Conservation (phyloP, 1,140 invertebrate genomes). For the Halyomorpha halys region DNA sequence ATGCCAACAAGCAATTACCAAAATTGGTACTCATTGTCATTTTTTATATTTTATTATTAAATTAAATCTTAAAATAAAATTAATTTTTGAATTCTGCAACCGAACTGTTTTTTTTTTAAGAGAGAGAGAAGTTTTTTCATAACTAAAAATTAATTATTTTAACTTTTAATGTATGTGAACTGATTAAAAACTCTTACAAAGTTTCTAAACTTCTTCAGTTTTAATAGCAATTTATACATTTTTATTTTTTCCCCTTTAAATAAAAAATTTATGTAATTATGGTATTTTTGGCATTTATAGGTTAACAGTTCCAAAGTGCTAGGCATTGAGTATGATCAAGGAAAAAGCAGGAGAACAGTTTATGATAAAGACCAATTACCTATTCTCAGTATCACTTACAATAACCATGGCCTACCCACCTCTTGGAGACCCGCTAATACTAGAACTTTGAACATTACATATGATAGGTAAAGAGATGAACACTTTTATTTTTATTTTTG, state of each 20-base stretch:
- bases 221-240: not conserved
- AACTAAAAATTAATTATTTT: no score
- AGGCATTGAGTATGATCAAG: constrained; percentile 83
- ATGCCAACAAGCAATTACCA: no score
- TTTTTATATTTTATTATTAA: no score
- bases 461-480: constrained; percentile 53
- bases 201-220: not conserved
- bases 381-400: constrained; percentile 75
- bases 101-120: no score
- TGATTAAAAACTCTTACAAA: not conserved
- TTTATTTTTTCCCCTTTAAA: not conserved
- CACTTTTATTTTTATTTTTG: no score
- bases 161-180: no score
- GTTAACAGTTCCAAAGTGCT: constrained; percentile 73
- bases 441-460: constrained; percentile 75
- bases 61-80: no score
- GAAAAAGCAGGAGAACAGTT: constrained; percentile 74
- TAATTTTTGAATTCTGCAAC: no score
- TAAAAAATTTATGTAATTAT: not conserved
- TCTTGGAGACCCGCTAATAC: constrained; percentile 61
- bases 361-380: constrained; percentile 72
- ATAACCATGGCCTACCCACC: constrained; percentile 71
- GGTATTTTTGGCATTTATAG: constrained; percentile 28
- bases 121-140: no score
- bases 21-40: no score